These are phyloP conservation scores for Conops quadrifasciatus DNA, from an alignment of 2,888 invertebrate genomes.

Conservation along the genomic window DNA sequence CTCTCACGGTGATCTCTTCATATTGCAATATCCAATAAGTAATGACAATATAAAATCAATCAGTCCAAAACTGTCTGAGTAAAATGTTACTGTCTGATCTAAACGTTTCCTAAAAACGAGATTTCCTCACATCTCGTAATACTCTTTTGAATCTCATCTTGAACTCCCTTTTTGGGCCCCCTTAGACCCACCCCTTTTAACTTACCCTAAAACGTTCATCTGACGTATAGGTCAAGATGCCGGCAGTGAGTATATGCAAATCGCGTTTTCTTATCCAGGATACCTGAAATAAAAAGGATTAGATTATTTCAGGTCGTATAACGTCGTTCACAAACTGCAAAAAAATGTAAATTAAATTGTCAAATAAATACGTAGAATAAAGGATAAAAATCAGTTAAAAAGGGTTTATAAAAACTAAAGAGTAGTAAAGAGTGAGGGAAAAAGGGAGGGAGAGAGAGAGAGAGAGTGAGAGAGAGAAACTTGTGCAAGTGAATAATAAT, in stretches of 20 bases:
- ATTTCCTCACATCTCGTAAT: too few species aligned
- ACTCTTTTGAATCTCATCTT: too few species aligned
- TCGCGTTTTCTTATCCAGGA: conserved; percentile 91
- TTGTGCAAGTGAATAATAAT: too few species aligned
- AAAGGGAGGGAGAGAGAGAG: not conserved
- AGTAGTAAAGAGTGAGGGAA: not conserved
- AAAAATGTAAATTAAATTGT: conserved; percentile 14
- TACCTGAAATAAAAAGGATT: conserved; percentile 67
- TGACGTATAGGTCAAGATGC: conserved; percentile 85
- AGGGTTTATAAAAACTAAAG: conserved; percentile 29
- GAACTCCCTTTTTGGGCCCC: too few species aligned
- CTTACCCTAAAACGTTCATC: conserved; percentile 84
- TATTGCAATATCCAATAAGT: too few species aligned
- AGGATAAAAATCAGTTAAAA: conserved; percentile 25
- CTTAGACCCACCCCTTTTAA: conserved; percentile 34
- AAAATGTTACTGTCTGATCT: too few species aligned
- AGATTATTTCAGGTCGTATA: not conserved
- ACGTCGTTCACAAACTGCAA: not conserved
- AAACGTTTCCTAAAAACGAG: too few species aligned
- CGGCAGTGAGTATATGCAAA: conserved; percentile 86
- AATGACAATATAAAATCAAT: too few species aligned
- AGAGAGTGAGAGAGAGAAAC: too few species aligned
- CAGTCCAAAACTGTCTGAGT: too few species aligned
- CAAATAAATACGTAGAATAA: conserved; percentile 6
- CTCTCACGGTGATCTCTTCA: too few species aligned